Evolutionary conservation across 1,140 invertebrate genomes (phyloP).

Genomic region (Ericerus pela): DNA sequence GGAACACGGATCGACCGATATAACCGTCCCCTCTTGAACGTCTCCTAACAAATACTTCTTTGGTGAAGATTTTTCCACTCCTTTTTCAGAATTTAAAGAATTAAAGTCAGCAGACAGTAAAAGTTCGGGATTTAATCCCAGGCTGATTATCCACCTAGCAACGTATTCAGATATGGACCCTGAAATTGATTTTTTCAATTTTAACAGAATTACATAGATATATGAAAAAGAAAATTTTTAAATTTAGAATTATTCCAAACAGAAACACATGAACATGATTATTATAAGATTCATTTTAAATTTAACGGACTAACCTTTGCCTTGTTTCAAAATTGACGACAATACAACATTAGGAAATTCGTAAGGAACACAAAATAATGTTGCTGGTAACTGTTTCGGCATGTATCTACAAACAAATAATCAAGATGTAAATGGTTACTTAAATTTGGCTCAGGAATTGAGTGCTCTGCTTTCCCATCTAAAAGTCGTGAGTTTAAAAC

Average conservation of each 20-base stretch:
- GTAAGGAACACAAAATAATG: constrained; percentile 7
- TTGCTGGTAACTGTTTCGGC: neutral
- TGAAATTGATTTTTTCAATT: neutral
- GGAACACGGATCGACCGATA: constrained; percentile 19
- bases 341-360: constrained; percentile 5
- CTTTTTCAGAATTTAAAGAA: neutral
- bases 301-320: neutral
- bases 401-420: neutral
- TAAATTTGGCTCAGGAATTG: too few relatives aligned
- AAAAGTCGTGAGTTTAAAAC: too few relatives aligned
- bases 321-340: constrained; percentile 13
- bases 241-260: neutral
- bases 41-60: constrained; percentile 10
- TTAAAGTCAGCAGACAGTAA: constrained; percentile 29
- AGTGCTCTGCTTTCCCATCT: too few relatives aligned
- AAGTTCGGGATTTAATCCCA: constrained; percentile 46
- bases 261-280: neutral
- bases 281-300: neutral
- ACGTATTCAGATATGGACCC: constrained; percentile 47
- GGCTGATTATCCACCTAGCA: constrained; percentile 58
- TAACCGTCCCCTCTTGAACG: constrained; percentile 20
- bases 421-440: too few relatives aligned
- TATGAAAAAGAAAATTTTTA: neutral
- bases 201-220: neutral
- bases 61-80: neutral